Percentiles rank a stretch among this genome's conserved stretches.
These are phyloP conservation scores for Xestia rhomboidea DNA, from an alignment of 2,888 invertebrate genomes.

Conservation along the genomic window DNA sequence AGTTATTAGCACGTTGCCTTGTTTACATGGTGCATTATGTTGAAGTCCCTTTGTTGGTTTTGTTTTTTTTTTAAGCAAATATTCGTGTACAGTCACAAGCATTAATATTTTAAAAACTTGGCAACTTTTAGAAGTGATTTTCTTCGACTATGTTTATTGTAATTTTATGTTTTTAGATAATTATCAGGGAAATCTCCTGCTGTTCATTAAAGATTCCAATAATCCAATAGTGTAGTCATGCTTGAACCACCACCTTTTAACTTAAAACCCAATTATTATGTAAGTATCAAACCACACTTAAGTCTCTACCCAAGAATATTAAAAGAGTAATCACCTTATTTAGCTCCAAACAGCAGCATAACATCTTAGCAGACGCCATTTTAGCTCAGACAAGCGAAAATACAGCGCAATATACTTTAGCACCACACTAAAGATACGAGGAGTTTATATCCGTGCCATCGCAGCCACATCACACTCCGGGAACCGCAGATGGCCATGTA, in stretches of 20 bases:
- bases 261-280: slow-evolving; percentile 3
- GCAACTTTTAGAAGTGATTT: background rate
- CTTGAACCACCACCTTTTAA: background rate
- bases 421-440: slow-evolving; percentile 62
- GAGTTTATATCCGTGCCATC: slow-evolving; percentile 58
- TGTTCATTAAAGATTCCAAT: background rate
- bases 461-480: slow-evolving; percentile 55
- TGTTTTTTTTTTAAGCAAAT: background rate
- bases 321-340: slow-evolving; percentile 48
- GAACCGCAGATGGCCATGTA: slow-evolving; percentile 62
- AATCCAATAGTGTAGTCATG: background rate
- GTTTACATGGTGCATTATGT: slow-evolving; percentile 42
- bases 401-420: slow-evolving; percentile 61
- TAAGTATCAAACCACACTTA: background rate
- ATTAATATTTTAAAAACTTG: background rate
- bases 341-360: slow-evolving; percentile 44
- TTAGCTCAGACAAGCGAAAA: slow-evolving; percentile 60
- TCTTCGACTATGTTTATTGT: background rate
- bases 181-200: background rate
- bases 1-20: slow-evolving; percentile 63
- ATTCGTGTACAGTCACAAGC: background rate
- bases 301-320: slow-evolving; percentile 1
- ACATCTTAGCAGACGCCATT: slow-evolving; percentile 58
- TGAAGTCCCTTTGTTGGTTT: slow-evolving; percentile 12
- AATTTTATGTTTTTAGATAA: background rate